These are phyloP conservation scores for Yasuhikotakia modesta DNA, from an alignment of 2,797 vertebrate genomes.

Conservation along the genomic window DNA sequence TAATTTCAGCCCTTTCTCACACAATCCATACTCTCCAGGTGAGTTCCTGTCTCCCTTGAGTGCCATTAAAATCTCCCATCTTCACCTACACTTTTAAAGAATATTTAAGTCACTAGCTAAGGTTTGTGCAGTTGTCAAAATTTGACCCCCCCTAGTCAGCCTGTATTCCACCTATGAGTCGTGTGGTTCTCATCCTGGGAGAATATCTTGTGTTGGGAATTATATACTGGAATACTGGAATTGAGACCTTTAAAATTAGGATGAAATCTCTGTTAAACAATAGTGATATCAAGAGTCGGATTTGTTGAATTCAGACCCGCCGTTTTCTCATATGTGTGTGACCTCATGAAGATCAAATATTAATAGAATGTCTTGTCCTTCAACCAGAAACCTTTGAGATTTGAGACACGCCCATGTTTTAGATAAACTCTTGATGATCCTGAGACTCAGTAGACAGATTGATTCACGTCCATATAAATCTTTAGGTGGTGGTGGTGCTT, in stretches of 20 bases:
- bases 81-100: constrained; percentile 36
- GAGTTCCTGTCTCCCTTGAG: constrained; percentile 37
- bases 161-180: background rate
- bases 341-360: constrained; percentile 60
- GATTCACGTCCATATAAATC: constrained; percentile 22
- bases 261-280: constrained; percentile 20
- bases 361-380: constrained; percentile 65
- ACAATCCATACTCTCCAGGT: constrained; percentile 15
- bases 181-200: background rate
- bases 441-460: constrained; percentile 21
- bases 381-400: constrained; percentile 64
- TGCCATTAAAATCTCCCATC: constrained; percentile 37
- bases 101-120: constrained; percentile 20
- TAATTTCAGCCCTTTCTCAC: constrained; percentile 35
- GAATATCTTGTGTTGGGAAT: background rate
- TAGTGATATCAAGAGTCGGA: background rate
- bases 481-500: constrained; percentile 8
- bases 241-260: constrained; percentile 19
- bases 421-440: background rate
- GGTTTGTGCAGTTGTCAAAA: constrained; percentile 23
- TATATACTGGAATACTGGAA: constrained; percentile 23
- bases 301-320: background rate
- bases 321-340: background rate
- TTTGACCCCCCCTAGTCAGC: constrained; percentile 25
- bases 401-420: background rate